Evolutionary conservation across 1,140 invertebrate genomes (phyloP).

Genomic region (Saxidomus purpurata): DNA sequence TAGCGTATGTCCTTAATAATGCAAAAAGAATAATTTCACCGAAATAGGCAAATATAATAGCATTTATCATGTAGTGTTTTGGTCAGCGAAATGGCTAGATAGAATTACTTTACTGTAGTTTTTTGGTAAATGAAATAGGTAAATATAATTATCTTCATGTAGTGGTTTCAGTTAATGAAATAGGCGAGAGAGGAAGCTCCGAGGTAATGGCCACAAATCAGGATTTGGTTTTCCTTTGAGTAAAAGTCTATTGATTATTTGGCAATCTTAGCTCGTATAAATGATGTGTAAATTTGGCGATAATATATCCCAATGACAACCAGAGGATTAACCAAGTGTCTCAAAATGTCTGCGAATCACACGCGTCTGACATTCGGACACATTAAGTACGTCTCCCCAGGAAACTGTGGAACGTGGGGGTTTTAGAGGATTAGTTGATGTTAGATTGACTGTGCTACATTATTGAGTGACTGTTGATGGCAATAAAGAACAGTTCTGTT

Average conservation of each 20-base stretch:
- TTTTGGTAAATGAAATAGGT: background rate
- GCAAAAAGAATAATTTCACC: too few species aligned
- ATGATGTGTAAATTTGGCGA: slow-evolving; percentile 46
- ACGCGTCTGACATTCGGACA: background rate
- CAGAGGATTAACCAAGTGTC: slow-evolving; percentile 27
- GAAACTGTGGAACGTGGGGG: background rate
- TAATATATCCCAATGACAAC: slow-evolving; percentile 24
- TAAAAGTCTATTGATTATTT: slow-evolving; percentile 48
- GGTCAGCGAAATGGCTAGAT: too few species aligned
- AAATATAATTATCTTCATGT: too few species aligned
- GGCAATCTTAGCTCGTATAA: background rate
- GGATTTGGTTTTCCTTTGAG: slow-evolving; percentile 46
- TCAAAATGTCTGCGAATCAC: slow-evolving; percentile 9
- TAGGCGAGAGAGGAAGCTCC: background rate
- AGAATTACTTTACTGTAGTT: too few species aligned
- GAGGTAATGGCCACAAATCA: slow-evolving; percentile 19
- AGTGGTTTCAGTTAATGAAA: background rate
- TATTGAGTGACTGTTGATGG: slow-evolving; percentile 10
- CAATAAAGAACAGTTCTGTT: background rate
- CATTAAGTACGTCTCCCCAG: slow-evolving; percentile 31
- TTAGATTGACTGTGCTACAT: slow-evolving; percentile 2
- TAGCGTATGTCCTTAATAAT: too few species aligned
- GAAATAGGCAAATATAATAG: too few species aligned
- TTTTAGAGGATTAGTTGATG: slow-evolving; percentile 15
- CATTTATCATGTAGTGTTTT: too few species aligned